Conservation (phyloP, 2,888 invertebrate species). For the Trachelus troglodyta region DNA sequence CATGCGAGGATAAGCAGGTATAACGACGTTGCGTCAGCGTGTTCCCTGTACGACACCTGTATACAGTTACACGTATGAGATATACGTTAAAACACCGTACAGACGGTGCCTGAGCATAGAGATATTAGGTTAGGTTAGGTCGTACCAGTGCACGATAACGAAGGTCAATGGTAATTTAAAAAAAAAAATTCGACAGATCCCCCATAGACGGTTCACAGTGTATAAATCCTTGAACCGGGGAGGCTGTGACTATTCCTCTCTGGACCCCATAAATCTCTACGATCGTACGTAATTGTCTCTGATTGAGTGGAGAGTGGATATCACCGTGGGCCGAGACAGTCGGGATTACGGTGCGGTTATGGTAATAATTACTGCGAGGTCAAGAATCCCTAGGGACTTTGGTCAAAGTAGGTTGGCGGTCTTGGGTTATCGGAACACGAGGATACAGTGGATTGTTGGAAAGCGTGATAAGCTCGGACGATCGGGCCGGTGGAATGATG, state of each 20-base stretch:
- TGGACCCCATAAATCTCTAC: neutral
- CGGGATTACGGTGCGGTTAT: neutral
- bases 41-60: neutral
- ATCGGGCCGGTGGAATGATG: neutral
- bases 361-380: neutral
- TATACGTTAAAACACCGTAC: neutral
- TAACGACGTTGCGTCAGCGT: constrained; percentile 3
- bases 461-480: neutral
- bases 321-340: neutral
- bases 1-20: neutral
- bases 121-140: neutral
- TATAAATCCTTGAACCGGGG: neutral
- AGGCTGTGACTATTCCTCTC: neutral
- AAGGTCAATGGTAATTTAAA: neutral
- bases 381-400: neutral
- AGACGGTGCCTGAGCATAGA: neutral
- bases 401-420: neutral
- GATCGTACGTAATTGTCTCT: neutral
- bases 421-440: neutral
- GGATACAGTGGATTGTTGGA: neutral
- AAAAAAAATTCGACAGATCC: neutral
- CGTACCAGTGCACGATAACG: neutral
- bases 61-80: neutral
- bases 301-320: neutral
- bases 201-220: neutral